Evolutionary conservation across 1,140 invertebrate species (phyloP), one percentile per base, ranked within the genome.

Genomic region (Drosophila ficusphila): DNA sequence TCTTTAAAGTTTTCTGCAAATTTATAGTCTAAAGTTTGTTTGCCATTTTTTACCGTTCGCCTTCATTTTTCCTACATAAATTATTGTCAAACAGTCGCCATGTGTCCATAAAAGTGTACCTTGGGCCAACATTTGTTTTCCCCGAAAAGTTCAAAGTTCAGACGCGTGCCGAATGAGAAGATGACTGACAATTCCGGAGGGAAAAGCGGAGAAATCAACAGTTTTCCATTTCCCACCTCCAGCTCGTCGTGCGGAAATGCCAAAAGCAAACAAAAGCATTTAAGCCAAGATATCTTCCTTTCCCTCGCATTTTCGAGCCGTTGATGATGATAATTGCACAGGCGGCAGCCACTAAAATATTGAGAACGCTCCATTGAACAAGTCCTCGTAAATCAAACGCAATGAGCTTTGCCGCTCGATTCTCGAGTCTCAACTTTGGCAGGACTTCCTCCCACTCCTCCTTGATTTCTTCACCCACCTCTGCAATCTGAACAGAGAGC

Each of bases 91-190:
- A 33, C 44, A 67, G 27, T 65, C 23, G 60, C 44, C 47, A 60
- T 51, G 46, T 70, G 39, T 58, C n/a, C 49, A 54, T 46, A 48
- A 67, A 67, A 62, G 31, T 48, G 42, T 62, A 31, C 34, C 48
- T 46, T 44, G 16, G 11, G 23, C 2, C 39, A 39, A 25, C 42
- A 64, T 65, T 67, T 67, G 42, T 19, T 41, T 33, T 52, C 7
- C 9, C 29, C n/a, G 2, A 38, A 70, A 86, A 88, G 82, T 88
- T 88, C 76, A 86, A 81, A 81, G 76, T 86, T 85, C 58, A 86
- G 81, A 61, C 76, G 72, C 76, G 67, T 85, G 81, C 53, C 61
- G 39, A 44, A 34, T 49, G 19, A 41, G 47, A 44, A 76, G 48
- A 51, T 72, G 48, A 61, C 54, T 44, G 57, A 82, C 41, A 51